A percentile compares a stretch with the other conserved stretches of the same genome.
These are phyloP conservation scores for Hydrolagus affinis DNA, from an alignment of 2,113 vertebrate genomes.

Conservation along the genomic window DNA sequence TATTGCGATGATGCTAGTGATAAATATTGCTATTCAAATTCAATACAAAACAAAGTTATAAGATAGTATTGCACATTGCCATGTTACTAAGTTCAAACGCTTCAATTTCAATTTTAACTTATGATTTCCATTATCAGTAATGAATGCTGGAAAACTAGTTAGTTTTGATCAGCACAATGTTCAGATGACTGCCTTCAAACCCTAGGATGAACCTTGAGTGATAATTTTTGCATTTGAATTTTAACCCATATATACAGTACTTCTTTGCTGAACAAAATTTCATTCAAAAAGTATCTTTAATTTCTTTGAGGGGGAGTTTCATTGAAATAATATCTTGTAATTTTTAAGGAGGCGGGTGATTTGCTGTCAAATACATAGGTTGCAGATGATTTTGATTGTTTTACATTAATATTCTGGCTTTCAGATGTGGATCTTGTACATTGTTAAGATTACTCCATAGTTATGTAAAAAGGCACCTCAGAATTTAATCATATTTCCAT, in stretches of 20 bases:
- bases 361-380: too few relatives aligned
- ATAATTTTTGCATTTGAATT: not conserved
- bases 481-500: constrained; percentile 12
- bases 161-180: not conserved
- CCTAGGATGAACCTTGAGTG: not conserved
- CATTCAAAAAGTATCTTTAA: not conserved
- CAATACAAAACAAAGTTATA: not conserved
- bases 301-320: not conserved
- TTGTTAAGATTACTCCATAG: not conserved
- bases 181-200: not conserved
- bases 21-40: not conserved
- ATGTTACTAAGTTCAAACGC: not conserved
- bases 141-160: not conserved
- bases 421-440: not conserved
- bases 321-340: not conserved
- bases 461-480: not conserved
- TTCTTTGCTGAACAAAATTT: not conserved
- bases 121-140: not conserved
- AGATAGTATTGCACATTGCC: not conserved
- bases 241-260: not conserved
- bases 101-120: not conserved
- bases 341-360: not conserved
- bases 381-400: not conserved
- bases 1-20: not conserved
- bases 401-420: not conserved